phyloP scores from a whole-genome alignment of 1,140 invertebrate genomes.

The Drosophila trapezifrons region DNA sequence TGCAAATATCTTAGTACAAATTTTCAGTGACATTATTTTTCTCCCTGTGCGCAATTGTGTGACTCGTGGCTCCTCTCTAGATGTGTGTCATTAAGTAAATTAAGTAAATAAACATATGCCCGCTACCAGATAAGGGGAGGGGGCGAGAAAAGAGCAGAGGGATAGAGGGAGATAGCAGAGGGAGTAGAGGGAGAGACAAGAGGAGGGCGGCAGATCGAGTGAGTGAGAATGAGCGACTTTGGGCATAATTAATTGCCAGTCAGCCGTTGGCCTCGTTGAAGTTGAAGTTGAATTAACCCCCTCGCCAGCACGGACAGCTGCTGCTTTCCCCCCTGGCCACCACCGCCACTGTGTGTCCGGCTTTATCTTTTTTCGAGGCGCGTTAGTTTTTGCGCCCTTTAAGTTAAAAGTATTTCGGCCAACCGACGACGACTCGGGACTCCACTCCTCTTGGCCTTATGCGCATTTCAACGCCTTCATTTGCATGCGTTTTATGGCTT shows the following conservation, averaged over 20 bases:
- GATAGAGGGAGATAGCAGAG: not conserved
- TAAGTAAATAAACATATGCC: conserved; percentile 84
- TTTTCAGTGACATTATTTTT: not conserved
- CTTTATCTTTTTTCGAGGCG: conserved; percentile 66
- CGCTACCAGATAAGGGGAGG: conserved; percentile 44
- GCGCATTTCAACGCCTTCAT: conserved; percentile 83
- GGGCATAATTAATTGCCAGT: conserved; percentile 81
- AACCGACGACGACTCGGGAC: conserved; percentile 28
- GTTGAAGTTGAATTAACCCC: conserved; percentile 51
- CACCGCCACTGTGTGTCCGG: conserved; percentile 13
- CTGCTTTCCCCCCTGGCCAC: conserved; percentile 28
- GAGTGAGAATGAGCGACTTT: conserved; percentile 63
- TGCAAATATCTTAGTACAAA: too few relatives aligned
- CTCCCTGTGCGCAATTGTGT: conserved; percentile 17
- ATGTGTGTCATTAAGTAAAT: conserved; percentile 82
- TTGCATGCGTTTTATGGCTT: conserved; percentile 84
- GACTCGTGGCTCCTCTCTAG: conserved; percentile 50
- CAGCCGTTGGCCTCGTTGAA: conserved; percentile 71
- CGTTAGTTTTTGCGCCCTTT: conserved; percentile 82
- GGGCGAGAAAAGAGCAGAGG: conserved; percentile 8
- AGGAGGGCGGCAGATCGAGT: conserved; percentile 1
- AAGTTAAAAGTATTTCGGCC: conserved; percentile 36
- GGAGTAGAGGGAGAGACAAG: too few relatives aligned
- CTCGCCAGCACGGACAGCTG: conserved; percentile 44
- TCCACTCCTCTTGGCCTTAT: conserved; percentile 37